These are phyloP conservation scores for Bombylius major DNA, from an alignment of 2,888 invertebrate species.

Conservation along the genomic window DNA sequence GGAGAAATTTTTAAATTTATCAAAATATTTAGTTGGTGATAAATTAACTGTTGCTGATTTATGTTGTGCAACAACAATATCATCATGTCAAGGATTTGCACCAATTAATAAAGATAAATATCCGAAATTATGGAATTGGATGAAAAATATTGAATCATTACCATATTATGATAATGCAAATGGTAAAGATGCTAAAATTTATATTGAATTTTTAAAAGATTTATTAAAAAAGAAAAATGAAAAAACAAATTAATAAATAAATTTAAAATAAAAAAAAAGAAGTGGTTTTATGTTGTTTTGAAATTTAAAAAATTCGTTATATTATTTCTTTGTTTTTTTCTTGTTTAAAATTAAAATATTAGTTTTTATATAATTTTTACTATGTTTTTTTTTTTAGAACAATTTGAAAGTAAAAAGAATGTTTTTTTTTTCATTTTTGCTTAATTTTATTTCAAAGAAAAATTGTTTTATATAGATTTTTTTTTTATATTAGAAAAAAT, in stretches of 20 bases:
- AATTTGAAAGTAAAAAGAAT: too few species aligned
- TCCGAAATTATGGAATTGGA: conserved; percentile 11
- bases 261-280: too few species aligned
- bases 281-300: too few species aligned
- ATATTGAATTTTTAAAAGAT: neutral
- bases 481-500: too few species aligned
- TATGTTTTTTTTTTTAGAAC: too few species aligned
- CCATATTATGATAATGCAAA: conserved; percentile 11
- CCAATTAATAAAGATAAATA: conserved; percentile 9
- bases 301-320: too few species aligned
- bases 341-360: too few species aligned
- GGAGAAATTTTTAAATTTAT: conserved; percentile 19
- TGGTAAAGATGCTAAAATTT: conserved; percentile 2
- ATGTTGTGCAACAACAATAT: conserved; percentile 8
- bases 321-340: too few species aligned
- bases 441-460: too few species aligned
- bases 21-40: conserved; percentile 7
- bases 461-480: too few species aligned
- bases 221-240: neutral
- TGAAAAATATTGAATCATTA: conserved; percentile 14
- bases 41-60: conserved; percentile 14
- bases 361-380: too few species aligned
- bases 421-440: too few species aligned
- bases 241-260: neutral
- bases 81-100: conserved; percentile 7